Evolutionary conservation across 1,140 invertebrate genomes (phyloP).

Genomic region (Brachionus sp.): DNA sequence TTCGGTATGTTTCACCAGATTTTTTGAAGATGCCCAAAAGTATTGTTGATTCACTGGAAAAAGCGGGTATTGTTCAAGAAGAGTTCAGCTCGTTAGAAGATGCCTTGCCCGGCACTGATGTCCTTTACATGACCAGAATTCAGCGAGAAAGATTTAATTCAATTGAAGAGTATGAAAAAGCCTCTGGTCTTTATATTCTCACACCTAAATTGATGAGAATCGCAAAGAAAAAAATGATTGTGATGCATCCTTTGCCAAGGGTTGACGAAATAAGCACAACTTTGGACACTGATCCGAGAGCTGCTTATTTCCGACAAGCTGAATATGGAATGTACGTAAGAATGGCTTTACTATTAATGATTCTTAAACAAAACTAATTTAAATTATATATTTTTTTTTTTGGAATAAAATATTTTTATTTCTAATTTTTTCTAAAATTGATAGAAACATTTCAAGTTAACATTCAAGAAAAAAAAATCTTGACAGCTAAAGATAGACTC

Average conservation of each 20-base stretch:
- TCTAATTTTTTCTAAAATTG: background rate
- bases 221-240: slow-evolving; percentile 83
- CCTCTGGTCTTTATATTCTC: slow-evolving; percentile 78
- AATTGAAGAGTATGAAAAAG: slow-evolving; percentile 79
- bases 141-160: slow-evolving; percentile 85
- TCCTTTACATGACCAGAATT: slow-evolving; percentile 95
- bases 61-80: slow-evolving; percentile 74
- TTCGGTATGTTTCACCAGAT: slow-evolving; percentile 82
- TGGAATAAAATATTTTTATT: background rate
- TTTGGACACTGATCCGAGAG: slow-evolving; percentile 89
- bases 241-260: slow-evolving; percentile 94
- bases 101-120: slow-evolving; percentile 85
- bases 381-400: background rate
- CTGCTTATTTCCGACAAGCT: slow-evolving; percentile 96
- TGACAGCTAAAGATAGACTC: background rate
- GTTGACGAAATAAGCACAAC: slow-evolving; percentile 84
- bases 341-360: slow-evolving; percentile 90
- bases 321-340: slow-evolving; percentile 95
- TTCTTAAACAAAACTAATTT: slow-evolving; percentile 62
- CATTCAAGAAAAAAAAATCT: background rate
- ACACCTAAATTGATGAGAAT: slow-evolving; percentile 91
- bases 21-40: slow-evolving; percentile 82
- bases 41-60: slow-evolving; percentile 72
- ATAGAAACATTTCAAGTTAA: background rate
- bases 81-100: slow-evolving; percentile 68